Evolutionary conservation across 2,888 invertebrate species (phyloP), one percentile per base, ranked within the genome.

Genomic region (Asteroscopus sphinx): DNA sequence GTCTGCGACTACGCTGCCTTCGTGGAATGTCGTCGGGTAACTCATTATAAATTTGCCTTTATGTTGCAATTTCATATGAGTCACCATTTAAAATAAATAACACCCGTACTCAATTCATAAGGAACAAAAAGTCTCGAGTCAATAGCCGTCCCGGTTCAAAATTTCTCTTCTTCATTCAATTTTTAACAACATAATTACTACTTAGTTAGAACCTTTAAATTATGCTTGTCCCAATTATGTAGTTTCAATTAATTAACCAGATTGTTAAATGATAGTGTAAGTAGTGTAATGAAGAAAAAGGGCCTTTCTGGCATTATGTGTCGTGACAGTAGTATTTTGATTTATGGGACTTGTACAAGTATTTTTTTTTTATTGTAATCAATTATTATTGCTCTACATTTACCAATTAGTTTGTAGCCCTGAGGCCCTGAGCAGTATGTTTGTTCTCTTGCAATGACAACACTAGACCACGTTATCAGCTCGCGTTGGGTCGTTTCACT

Each of bases 1-100:
- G 83, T 80, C 80, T 80, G 77, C 73, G 75, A 77, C 80, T 77
- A 75, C 80, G 73, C 75, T 69, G 73, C 73, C 79, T 80, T 81
- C 80, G 80, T 82, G 90, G 91, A 92, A 92, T 92, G 91, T 87
- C 82, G 90, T 83, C 81, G 83, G 83, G 83, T 84, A 76, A 82
- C 88, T 82, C 87, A 88, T 89, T 91, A 87, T 90, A 87, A 89
- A 88, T 91, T 88, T 86, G 83, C 86, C 76, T 85, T 83, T 77
- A 86, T 81, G 81, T 87, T 86, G 88, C 88, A 85, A 89, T 88
- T 87, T 83, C 76, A 76, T 75, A 84, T 91, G 91, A 90, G 76
- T 91, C 88, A 89, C 81, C 78, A 79, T 73, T 79, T 76, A 72
- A 74, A 81, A 82, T 77, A 81, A 83, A 75, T 64, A 68, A 68